phyloP scores from a whole-genome alignment of 1,140 invertebrate species.

The Zaprionus africanus region DNA sequence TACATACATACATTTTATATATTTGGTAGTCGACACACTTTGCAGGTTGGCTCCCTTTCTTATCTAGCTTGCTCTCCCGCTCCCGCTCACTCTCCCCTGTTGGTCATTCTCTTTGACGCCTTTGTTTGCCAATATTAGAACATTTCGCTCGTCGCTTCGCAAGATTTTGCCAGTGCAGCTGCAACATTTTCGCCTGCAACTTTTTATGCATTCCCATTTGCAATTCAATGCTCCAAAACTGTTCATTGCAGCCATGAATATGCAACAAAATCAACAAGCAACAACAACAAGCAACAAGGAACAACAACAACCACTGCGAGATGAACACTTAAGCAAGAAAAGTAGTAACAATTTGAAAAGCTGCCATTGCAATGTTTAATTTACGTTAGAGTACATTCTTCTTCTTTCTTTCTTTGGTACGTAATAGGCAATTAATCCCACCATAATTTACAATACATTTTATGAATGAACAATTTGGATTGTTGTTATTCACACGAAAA shows the following conservation, averaged over 20 bases:
- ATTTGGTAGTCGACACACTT: slow-evolving; percentile 51
- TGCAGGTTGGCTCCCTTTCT: slow-evolving; percentile 19
- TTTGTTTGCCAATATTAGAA: slow-evolving; percentile 64
- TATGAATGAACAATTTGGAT: slow-evolving; percentile 60
- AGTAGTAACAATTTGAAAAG: slow-evolving; percentile 33
- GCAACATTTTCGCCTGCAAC: slow-evolving; percentile 39
- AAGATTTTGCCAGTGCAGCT: slow-evolving; percentile 30
- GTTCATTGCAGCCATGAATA: slow-evolving; percentile 47
- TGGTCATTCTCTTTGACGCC: slow-evolving; percentile 28
- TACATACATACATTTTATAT: slow-evolving; percentile 27
- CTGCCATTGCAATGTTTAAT: slow-evolving; percentile 35
- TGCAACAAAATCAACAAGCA: slow-evolving; percentile 38
- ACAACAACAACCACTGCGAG: slow-evolving; percentile 8
- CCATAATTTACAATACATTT: slow-evolving; percentile 84
- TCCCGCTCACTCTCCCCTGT: slow-evolving; percentile 10
- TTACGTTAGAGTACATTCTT: slow-evolving; percentile 28
- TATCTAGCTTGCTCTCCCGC: slow-evolving; percentile 6
- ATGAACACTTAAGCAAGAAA: slow-evolving; percentile 11
- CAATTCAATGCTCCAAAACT: slow-evolving; percentile 49
- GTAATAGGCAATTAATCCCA: slow-evolving; percentile 83
- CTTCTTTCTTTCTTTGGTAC: slow-evolving; percentile 46
- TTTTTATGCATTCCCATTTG: slow-evolving; percentile 54
- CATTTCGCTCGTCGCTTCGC: slow-evolving; percentile 45
- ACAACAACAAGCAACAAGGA: background rate
- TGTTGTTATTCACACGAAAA: slow-evolving; percentile 49